Base-by-base conservation (phyloP, 2,113 vertebrate species). In the Lepisosteus osseus region DNA sequence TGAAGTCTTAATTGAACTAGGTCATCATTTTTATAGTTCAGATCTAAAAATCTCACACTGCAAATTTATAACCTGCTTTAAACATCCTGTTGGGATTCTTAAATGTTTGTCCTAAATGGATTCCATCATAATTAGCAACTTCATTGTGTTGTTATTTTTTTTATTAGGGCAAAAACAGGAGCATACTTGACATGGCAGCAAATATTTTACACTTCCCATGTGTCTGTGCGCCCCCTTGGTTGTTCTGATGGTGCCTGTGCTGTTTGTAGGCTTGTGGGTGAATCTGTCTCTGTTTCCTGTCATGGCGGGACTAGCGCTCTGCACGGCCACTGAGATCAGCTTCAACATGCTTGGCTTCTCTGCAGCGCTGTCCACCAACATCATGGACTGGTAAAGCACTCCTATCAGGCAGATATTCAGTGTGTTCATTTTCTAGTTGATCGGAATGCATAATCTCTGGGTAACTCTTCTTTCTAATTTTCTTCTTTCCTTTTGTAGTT, bases 261-360 rank as follows among this genome's bases (percentile, higher is more conserved):
- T n/a, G 0, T 11, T 59, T 61, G 9, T 83, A 99, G 97, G 96
- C 0, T 9, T 98, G 79, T 92, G 95, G 89, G 97, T 99, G 75
- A 96, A 96, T 69, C 85, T 99, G 3, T 96, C 97, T 3, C 93
- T 99, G 15, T 78, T 99, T 44, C 97, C 97, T 0, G 93, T 99
- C 56, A 98, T 98, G 96, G 94, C 86, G 0, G 97, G 97, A 3
- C 89, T 99, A 42, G 95, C 95, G 0, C 88, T 99, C 4, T 98
- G 96, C 85, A 99, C 97, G 0, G 96, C 95, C 15, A 94, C 95
- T 0, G 97, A 99, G 78, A 75, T 96, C 73, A 99, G 95, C 77
- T 99, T 99, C 89, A 99, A 96, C 79, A 76, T 95, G 74, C 86
- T 99, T 3, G 97, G 97, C 2, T 98, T 99, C 77, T 97, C 93